These are phyloP conservation scores for Lepilemur septentrionalis DNA, from an alignment of 2,797 vertebrate species.

Conservation along the genomic window DNA sequence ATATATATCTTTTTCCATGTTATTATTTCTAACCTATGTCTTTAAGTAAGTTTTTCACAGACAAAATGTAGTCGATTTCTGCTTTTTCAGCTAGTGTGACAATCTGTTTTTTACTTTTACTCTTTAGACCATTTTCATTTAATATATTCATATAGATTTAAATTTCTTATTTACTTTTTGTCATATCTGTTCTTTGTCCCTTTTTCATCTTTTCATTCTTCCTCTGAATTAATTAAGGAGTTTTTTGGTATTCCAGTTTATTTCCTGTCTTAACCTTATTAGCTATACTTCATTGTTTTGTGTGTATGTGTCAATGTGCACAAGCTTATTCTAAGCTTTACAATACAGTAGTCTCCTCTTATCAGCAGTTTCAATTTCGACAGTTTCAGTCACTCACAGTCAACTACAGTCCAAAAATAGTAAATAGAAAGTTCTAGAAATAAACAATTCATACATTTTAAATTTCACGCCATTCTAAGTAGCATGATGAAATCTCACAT, in stretches of 20 bases:
- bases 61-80: neutral
- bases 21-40: neutral
- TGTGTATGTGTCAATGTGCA: neutral
- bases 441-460: neutral
- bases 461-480: neutral
- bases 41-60: neutral
- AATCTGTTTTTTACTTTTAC: neutral
- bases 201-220: neutral
- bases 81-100: neutral
- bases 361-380: neutral
- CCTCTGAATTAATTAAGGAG: neutral
- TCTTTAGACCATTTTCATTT: neutral
- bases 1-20: neutral
- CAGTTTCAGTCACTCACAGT: neutral
- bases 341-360: neutral
- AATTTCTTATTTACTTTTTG: neutral
- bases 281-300: neutral
- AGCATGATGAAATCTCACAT: neutral
- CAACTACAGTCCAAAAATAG: neutral
- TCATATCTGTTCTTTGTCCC: neutral
- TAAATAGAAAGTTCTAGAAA: neutral
- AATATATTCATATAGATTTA: neutral
- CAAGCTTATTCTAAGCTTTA: neutral
- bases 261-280: neutral
- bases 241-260: neutral